Evolutionary conservation across 2,113 vertebrate genomes (phyloP), one percentile per base, ranked within the genome.

Genomic region (Sturnira hondurensis): DNA sequence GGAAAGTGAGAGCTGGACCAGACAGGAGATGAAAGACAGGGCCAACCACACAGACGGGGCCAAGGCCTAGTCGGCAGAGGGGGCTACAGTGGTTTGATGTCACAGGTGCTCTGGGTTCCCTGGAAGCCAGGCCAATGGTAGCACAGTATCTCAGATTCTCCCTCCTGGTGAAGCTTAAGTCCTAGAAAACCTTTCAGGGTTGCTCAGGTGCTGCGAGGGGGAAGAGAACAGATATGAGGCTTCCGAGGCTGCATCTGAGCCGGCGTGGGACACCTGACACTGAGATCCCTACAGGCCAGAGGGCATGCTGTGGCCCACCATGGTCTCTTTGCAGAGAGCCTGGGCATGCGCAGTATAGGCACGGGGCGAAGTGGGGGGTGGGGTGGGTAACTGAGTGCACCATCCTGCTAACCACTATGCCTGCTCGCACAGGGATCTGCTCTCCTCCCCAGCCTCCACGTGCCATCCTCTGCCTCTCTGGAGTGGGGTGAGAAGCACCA

Each of bases 271-370:
- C 22, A 4, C 7, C 22, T 24, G 26, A 41, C 0, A 0, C 28
- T 5, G 0, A 28, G 33, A 19, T 47, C 22, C 65, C 11, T 10
- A 14, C 3, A 50, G 52, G 45, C 70, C 3, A 1, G 20, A n/a
- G 16, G 33, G 22, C 24, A 0, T 7, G 2, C 41, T 16, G 4
- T 4, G 22, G 14, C 17, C 26, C 28, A 1, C 31, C 12, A 5
- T 33, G n/a, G 2, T 38, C 16, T n/a, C 58, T 76, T 52, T 68
- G 38, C 28, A 76, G 76, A 91, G 67, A 90, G 33, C 89, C 45
- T 71, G 65, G 71, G 36, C 2, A 0, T 20, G 9, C 10, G 45
- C 36, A 31, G 7, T 5, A 31, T 31, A 13, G 58, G 36, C 8
- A 0, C 36, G 71, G 28, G 61, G 68, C n/a, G n/a, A n/a, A n/a